These are phyloP conservation scores for Typhlomys cinereus DNA, from an alignment of 2,113 vertebrate genomes.

Conservation along the genomic window DNA sequence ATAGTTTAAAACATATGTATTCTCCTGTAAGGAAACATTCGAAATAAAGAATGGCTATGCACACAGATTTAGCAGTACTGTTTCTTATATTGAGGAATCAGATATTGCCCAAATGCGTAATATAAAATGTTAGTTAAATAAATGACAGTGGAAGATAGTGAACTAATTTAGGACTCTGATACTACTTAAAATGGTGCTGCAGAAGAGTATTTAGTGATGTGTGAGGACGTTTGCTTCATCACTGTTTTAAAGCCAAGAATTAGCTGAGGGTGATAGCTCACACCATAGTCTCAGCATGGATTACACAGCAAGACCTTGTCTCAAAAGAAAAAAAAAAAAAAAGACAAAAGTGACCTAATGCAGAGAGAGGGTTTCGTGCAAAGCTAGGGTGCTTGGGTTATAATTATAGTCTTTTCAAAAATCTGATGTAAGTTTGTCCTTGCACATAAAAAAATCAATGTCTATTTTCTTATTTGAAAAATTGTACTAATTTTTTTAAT, in stretches of 20 bases:
- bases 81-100: background rate
- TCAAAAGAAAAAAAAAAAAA: background rate
- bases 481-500: background rate
- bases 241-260: background rate
- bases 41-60: background rate
- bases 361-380: background rate
- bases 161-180: background rate
- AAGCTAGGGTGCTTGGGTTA: background rate
- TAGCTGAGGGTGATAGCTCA: background rate
- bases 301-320: background rate
- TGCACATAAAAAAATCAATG: background rate
- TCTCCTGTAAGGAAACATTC: conserved; percentile 14
- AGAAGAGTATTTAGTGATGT: background rate
- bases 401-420: background rate
- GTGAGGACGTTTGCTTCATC: background rate
- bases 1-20: background rate
- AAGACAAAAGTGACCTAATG: background rate
- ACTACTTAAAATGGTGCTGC: background rate
- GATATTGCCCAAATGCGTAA: background rate
- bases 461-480: background rate
- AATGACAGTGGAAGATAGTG: background rate
- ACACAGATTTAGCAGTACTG: background rate
- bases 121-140: background rate
- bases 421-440: background rate
- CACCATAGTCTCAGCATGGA: background rate